Evolutionary conservation across 92 coral and sea anemone genomes (phyloP), one percentile per base, ranked within the genome.

Genomic region (Isaurus tuberculatus): DNA sequence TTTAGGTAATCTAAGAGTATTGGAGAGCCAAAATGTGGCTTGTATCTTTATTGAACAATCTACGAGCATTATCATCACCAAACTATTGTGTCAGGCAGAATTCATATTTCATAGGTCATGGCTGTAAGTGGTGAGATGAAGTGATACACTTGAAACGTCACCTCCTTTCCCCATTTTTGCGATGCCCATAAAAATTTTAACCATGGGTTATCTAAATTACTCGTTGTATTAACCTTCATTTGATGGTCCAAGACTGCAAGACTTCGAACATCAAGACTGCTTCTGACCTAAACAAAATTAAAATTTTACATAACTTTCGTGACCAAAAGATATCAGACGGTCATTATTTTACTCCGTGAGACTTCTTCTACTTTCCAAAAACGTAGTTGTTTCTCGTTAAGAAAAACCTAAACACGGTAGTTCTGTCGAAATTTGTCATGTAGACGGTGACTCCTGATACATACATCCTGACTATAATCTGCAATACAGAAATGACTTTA

Each of bases 211-310:
- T n/a, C n/a, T 43, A 10, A 8, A 20, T 1, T 37, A 19, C 14
- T 2, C 22, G 2, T 0, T 77, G 23, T 5, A n/a, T 67, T 60
- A 14, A 89, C 92, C 92, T 93, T 91, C 98, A 93, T 93, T 71
- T 93, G 98, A 64, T 85, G 70, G 68, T 93, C 98, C 83, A 93
- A 73, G 20, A 93, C 80, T 17, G 93, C 93, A 69, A 93, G 87
- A 46, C 87, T 91, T 11, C 89, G 79, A 72, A 79, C 75, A 65
- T 93, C 98, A 74, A 93, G 83, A 17, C 77, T 91, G 72, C 90
- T 90, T 60, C 94, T 79, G 34, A 87, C 77, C 98, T 93, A 65
- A 36, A 81, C 19, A 61, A 1, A 49, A 78, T 51, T 3, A 46
- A 15, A n/a, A n/a, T 17, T 55, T 55, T 55, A 7, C 63, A 19